phyloP scores from a whole-genome alignment of 2,113 vertebrate genomes.

The Scytalopus superciliaris region DNA sequence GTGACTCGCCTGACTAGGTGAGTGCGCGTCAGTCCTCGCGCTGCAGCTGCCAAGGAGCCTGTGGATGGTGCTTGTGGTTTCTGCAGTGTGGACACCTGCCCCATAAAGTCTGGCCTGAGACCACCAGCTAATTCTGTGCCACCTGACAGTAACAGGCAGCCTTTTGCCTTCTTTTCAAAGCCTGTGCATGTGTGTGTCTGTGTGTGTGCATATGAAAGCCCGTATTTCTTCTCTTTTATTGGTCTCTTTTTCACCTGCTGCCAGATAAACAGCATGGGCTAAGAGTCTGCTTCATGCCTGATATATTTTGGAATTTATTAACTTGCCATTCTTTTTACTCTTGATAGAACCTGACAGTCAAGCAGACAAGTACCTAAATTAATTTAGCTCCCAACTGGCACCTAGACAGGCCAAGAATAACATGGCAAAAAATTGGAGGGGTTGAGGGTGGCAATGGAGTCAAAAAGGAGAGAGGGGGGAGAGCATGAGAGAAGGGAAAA shows the following conservation, averaged over 20 bases:
- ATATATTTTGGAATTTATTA: slow-evolving; percentile 45
- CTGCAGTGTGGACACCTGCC: not conserved
- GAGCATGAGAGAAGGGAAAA: slow-evolving; percentile 7
- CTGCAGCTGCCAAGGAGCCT: not conserved
- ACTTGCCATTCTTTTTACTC: slow-evolving; percentile 51
- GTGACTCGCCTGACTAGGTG: not conserved
- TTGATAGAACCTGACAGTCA: slow-evolving; percentile 37
- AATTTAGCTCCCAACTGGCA: slow-evolving; percentile 28
- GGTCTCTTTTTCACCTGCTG: slow-evolving; percentile 21
- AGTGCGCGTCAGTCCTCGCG: accelerated
- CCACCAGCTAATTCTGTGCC: slow-evolving; percentile 15
- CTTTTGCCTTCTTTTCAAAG: not conserved
- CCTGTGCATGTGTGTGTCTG: not conserved
- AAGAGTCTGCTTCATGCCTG: slow-evolving; percentile 15
- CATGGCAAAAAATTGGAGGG: slow-evolving; percentile 33
- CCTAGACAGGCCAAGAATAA: slow-evolving; percentile 55
- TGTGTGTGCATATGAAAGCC: not conserved
- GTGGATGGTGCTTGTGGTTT: not conserved
- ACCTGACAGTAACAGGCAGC: not conserved
- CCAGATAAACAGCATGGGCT: slow-evolving; percentile 11
- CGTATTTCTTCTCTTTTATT: not conserved
- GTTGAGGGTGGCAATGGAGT: not conserved
- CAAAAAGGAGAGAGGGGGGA: not conserved
- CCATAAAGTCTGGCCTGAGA: slow-evolving; percentile 13
- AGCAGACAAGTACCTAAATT: slow-evolving; percentile 44